A percentile compares a stretch with the other conserved stretches of the same genome.
Evolutionary conservation across 2,888 invertebrate species (phyloP).

Genomic region (Dolomedes plantarius): DNA sequence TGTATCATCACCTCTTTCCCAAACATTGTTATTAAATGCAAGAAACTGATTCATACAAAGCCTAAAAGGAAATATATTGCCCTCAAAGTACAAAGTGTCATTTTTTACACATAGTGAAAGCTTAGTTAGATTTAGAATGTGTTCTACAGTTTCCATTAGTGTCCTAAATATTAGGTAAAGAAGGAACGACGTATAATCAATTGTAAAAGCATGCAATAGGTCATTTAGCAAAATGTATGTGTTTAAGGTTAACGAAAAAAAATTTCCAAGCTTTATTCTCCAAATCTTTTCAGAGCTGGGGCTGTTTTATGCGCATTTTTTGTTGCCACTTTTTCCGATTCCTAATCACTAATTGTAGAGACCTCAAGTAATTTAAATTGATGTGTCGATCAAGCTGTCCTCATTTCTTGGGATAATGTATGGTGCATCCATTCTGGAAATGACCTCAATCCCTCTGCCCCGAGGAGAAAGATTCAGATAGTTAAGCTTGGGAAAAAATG

Average conservation of each 20-base stretch:
- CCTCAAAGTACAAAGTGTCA: no score
- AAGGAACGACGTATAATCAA: no score
- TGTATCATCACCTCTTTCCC: no score
- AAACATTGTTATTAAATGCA: no score
- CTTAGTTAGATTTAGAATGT: no score
- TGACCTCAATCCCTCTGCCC: slow-evolving; percentile 50
- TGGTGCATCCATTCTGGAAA: slow-evolving; percentile 34
- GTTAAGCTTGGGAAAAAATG: slow-evolving; percentile 23
- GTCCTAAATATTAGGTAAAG: no score
- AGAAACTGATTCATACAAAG: no score
- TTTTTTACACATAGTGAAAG: no score
- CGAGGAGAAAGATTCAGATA: slow-evolving; percentile 17
- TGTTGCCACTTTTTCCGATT: slow-evolving; percentile 15
- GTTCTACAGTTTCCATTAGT: no score
- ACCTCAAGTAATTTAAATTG: slow-evolving; percentile 39
- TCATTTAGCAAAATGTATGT: background rate
- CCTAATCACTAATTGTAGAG: slow-evolving; percentile 42
- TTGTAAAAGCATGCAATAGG: background rate
- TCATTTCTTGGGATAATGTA: slow-evolving; percentile 30
- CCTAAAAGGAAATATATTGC: no score
- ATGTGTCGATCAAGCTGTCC: slow-evolving; percentile 55
- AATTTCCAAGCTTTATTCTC: no score
- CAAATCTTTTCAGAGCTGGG: slow-evolving; percentile 1
- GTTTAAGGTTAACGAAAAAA: no score
- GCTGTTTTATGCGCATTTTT: slow-evolving; percentile 24